Evolutionary conservation across 2,113 vertebrate species (phyloP).

Genomic region (Carassius auratus): DNA sequence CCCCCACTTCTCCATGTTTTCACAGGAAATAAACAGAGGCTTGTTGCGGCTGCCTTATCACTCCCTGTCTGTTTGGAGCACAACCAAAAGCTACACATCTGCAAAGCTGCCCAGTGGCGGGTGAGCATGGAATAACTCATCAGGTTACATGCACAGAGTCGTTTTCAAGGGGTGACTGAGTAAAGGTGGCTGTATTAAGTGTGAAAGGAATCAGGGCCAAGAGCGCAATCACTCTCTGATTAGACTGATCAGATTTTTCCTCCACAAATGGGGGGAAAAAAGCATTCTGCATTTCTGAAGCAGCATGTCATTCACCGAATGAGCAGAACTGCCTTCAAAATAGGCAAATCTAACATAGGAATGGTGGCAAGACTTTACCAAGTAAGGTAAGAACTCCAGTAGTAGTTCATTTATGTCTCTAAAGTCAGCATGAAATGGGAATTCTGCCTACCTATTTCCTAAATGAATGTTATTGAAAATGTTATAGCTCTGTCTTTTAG

Average conservation of each 20-base stretch:
- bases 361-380: neutral
- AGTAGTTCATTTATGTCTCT: neutral
- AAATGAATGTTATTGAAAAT: neutral
- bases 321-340: slow-evolving; percentile 21
- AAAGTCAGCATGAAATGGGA: neutral
- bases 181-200: slow-evolving; percentile 57
- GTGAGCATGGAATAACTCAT: slow-evolving; percentile 1
- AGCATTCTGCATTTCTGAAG: slow-evolving; percentile 41
- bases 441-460: too few species aligned
- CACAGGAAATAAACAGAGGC: slow-evolving; percentile 58
- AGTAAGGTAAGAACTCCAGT: slow-evolving; percentile 21
- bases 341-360: slow-evolving; percentile 29
- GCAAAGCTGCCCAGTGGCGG: slow-evolving; percentile 17
- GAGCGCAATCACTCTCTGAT: slow-evolving; percentile 48
- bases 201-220: slow-evolving; percentile 54
- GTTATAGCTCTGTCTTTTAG: neutral
- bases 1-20: slow-evolving; percentile 52
- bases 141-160: slow-evolving; percentile 35
- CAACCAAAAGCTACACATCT: slow-evolving; percentile 57
- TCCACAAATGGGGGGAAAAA: neutral
- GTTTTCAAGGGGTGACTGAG: slow-evolving; percentile 23
- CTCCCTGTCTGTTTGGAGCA: slow-evolving; percentile 50
- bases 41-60: slow-evolving; percentile 52
- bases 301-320: slow-evolving; percentile 46
- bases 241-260: slow-evolving; percentile 46